These are phyloP conservation scores for Eufriesea mexicana DNA, from an alignment of 1,140 invertebrate species.

Conservation along the genomic window DNA sequence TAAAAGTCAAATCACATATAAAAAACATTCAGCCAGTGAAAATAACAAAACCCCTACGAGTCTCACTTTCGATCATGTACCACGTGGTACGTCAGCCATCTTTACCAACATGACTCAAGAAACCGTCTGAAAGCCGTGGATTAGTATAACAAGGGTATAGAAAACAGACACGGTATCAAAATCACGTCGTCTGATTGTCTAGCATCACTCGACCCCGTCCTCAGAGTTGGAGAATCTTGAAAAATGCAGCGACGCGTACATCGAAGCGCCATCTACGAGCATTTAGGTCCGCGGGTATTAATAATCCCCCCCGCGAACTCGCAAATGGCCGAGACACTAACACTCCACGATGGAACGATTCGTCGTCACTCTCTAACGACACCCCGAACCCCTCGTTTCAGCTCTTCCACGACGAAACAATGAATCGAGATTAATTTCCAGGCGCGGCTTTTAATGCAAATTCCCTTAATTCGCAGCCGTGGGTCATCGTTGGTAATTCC, in stretches of 20 bases:
- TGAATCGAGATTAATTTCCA: slow-evolving; percentile 48
- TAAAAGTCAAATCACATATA: too few relatives aligned
- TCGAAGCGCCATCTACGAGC: not conserved
- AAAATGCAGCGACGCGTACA: slow-evolving; percentile 40
- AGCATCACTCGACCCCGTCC: slow-evolving; percentile 34
- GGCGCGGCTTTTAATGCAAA: slow-evolving; percentile 54
- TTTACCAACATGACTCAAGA: too few relatives aligned
- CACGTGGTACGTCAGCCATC: too few relatives aligned
- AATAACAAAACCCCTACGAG: too few relatives aligned
- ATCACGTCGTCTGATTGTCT: slow-evolving; percentile 18
- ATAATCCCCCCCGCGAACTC: slow-evolving; percentile 5
- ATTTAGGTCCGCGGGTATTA: slow-evolving; percentile 21
- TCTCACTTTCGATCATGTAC: too few relatives aligned
- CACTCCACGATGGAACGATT: not conserved
- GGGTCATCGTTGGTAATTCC: not conserved
- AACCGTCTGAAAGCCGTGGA: too few relatives aligned
- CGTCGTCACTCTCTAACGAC: not conserved
- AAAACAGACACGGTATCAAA: not conserved
- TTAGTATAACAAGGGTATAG: too few relatives aligned
- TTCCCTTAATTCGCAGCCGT: slow-evolving; percentile 47
- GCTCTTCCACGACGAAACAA: slow-evolving; percentile 10
- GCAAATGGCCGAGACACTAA: not conserved
- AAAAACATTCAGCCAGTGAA: too few relatives aligned
- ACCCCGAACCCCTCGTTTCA: not conserved
- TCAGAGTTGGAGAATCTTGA: slow-evolving; percentile 36